Percentiles rank a stretch among this genome's conserved stretches.
These are phyloP conservation scores for Polydrusus tereticollis DNA, from an alignment of 2,888 invertebrate genomes.

Conservation along the genomic window DNA sequence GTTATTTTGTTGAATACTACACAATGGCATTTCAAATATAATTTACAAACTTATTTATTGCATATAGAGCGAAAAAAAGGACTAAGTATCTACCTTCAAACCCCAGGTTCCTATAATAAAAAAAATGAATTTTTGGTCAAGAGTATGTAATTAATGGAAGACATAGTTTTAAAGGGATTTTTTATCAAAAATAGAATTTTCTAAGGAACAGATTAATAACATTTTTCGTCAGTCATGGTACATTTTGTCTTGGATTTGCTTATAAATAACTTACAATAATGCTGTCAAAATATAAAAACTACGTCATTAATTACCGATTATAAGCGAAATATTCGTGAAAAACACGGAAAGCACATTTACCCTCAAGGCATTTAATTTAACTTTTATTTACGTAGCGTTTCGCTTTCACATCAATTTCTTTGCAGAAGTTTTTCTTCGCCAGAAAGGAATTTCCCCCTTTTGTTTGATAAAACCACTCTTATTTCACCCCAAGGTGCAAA, in stretches of 20 bases:
- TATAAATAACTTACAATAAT: not conserved
- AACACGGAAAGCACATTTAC: not conserved
- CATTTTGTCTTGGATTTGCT: too few species aligned
- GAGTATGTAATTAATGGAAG: too few species aligned
- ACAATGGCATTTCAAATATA: not conserved
- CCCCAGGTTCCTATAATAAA: too few species aligned
- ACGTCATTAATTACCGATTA: not conserved
- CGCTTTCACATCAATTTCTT: not conserved
- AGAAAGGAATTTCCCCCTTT: slow-evolving; percentile 1
- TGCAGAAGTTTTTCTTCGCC: slow-evolving; percentile 6
- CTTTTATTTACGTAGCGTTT: slow-evolving; percentile 3
- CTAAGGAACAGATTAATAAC: too few species aligned
- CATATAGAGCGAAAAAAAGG: too few species aligned
- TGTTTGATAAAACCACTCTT: slow-evolving; percentile 15
- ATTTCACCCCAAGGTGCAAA: slow-evolving; percentile 8
- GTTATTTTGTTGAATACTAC: not conserved
- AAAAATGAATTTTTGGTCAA: too few species aligned
- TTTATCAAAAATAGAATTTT: too few species aligned
- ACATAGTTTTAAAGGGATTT: too few species aligned
- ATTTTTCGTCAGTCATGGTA: too few species aligned
- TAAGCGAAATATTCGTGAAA: not conserved
- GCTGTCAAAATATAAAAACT: not conserved
- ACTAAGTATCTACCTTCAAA: too few species aligned
- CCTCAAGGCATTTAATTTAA: not conserved
- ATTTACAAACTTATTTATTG: not conserved